Evolutionary conservation across 2,888 invertebrate species (phyloP), one percentile per base, ranked within the genome.

Genomic region (Eilema griseolum): DNA sequence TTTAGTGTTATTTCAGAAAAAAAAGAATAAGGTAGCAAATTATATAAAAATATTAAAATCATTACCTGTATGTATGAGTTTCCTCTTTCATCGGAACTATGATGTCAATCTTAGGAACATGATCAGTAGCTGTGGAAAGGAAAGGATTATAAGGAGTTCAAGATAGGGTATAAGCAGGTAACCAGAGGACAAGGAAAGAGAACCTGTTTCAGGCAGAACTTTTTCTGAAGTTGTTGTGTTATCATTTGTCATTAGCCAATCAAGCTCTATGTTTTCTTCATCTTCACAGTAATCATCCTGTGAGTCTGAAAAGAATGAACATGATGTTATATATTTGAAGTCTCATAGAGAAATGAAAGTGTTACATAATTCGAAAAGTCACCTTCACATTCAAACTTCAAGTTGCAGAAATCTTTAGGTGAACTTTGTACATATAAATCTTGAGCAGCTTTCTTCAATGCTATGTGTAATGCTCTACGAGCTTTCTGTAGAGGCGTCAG

Each of bases 401-500:
- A 65, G 60, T 85, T 86, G 75, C 79, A 81, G 33, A 88, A 84
- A 31, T 86, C 85, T 75, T 90, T 90, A 28, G 92, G 85, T 63
- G 91, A 88, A 78, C 85, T 86, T 78, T 91, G 88, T 28, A 88
- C 83, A 73, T 86, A 89, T 64, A 93, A 83, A 80, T 95, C 90
- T 77, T 93, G 91, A 20, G 93, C 89, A 71, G 93, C 95, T 85
- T 90, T 93, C 83, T 88, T 92, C 71, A 94, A 88, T 77, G 93
- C 96, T 78, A 88, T 85, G 70, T 82, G 91, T 74, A 91, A 90
- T 81, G 92, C 95, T 80, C 85, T 93, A 64, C 93, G 94, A 68
- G 91, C 96, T 87, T 93, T 95, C 90, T 92, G 95, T 80, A 92
- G 90, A 61, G 89, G 96, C 79, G 90, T 94, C 74, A 96, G 76